Evolutionary conservation across 2,888 invertebrate species (phyloP), one percentile per base, ranked within the genome.

Genomic region (Formica aserva): DNA sequence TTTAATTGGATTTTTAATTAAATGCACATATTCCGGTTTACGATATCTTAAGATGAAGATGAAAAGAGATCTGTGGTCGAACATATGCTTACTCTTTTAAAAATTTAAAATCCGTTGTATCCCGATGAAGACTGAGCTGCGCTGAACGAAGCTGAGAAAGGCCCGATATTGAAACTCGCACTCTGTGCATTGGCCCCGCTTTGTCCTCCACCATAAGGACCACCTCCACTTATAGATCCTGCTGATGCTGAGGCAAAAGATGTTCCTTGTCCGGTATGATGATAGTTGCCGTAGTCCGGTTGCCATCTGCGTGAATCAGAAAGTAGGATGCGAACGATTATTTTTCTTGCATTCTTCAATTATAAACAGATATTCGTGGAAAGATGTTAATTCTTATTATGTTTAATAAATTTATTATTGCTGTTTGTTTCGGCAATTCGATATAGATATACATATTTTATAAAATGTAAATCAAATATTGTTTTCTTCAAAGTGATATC

Each of bases 121-220:
- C 63, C 82, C 6, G 92, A 85, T 6, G 90, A 87, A 0, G 93
- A 89, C 41, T 92, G 87, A 3, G 93, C 92, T 3, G 83, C 38
- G 81, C 93, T 94, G 72, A 94, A 92, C 41, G 89, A 90, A 13
- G 93, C 93, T 48, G 92, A 89, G 82, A 91, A 92, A 29, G 94
- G 94, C 1, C 94, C 94, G 41, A 93, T 85, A 67, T 88, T 93
- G 71, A 94, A 92, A 76, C 86, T 92, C 6, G 92, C 93, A 63
- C 92, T 90, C 41, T 94, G 92, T 6, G 92, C 91, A 72, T 90
- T 92, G 22, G 93, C 90, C 15, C 92, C 89, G 72, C 90, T 92
- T 22, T 86, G 84, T 48, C 87, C 82, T 57, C 87, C 88, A 18
- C 85, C 84, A 15, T 86, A 82, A 22, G 86, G 86, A 15, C 90